Conservation (phyloP, 2,888 invertebrate species). For the Oligia strigilis region DNA sequence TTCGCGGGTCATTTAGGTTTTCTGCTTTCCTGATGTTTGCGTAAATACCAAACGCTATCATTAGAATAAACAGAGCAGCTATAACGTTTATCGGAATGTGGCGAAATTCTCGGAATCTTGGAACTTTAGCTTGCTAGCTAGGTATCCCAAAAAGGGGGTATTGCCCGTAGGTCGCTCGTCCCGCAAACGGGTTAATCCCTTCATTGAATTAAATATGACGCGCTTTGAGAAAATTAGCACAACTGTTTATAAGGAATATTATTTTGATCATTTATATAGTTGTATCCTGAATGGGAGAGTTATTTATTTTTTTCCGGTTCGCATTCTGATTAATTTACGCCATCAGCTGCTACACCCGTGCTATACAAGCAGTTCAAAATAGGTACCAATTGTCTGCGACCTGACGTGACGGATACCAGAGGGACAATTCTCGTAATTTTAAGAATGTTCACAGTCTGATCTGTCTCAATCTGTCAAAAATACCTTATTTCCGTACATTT, state of each 20-base stretch:
- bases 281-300: neutral
- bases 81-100: constrained; percentile 20
- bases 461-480: neutral
- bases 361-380: neutral
- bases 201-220: constrained; percentile 8
- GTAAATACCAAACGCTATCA: constrained; percentile 39
- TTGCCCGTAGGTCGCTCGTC: constrained; percentile 7
- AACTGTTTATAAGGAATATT: constrained; percentile 21
- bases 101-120: constrained; percentile 4
- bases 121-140: neutral
- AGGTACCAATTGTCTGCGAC: neutral
- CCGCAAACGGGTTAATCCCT: constrained; percentile 20
- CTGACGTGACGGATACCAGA: neutral
- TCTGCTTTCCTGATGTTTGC: constrained; percentile 32
- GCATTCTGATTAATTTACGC: neutral
- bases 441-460: neutral
- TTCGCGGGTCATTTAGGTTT: constrained; percentile 51
- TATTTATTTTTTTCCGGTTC: neutral
- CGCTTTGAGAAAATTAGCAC: constrained; percentile 3
- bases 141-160: constrained; percentile 11
- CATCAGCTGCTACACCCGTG: neutral
- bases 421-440: too few relatives aligned
- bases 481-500: neutral
- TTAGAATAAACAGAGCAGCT: constrained; percentile 48
- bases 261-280: constrained; percentile 10